Base-by-base conservation (phyloP, 2,113 vertebrate species). In the Cynopterus brachyotis region DNA sequence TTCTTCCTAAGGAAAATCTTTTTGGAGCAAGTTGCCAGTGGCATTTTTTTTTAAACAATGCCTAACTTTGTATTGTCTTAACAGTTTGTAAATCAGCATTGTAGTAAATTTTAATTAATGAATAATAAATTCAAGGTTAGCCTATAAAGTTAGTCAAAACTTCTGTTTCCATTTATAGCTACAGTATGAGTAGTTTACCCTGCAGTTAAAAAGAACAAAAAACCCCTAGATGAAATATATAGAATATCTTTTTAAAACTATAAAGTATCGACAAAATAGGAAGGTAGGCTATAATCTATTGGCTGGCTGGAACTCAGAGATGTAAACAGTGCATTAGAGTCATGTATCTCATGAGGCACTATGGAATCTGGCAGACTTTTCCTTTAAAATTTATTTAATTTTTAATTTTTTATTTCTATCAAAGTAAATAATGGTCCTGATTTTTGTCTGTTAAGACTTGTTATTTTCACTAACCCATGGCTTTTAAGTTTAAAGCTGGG, bases 211-310 rank as follows among this genome's bases (percentile, higher is more conserved):
- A 90, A 62, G 30, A 81, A 72, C 73, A 47, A 70, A 81, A 78
- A 55, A 35, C 22, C 9, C 42, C 20, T 76, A 60, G 3, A 32
- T 67, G n/a, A 93, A 92, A 97, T 81, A 87, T 17, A 40, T 7
- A 50, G 55, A 62, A 60, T 75, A 40, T 35, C 37, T 95, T 87
- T 89, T 91, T 64, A 69, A 86, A 94, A 89, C 66, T 87, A 45
- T 59, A 40, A 37, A 72, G 28, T 89, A 16, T 59, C 85, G 35
- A 72, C 40, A 94, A 64, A 62, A 55, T 84, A 37, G 82, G 62
- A 86, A 76, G 59, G 53, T 80, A 76, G 75, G 26, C 32, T 64
- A 24, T 76, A 9, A 62, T 45, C 22, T 69, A 13, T 53, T 55
- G 67, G 2, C 30, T 40, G 9, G 10, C 32, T 85, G 30, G 45